Percentiles rank a stretch among this genome's conserved stretches.
phyloP scores from a whole-genome alignment of 1,140 invertebrate species.

The Hyles euphorbiae region DNA sequence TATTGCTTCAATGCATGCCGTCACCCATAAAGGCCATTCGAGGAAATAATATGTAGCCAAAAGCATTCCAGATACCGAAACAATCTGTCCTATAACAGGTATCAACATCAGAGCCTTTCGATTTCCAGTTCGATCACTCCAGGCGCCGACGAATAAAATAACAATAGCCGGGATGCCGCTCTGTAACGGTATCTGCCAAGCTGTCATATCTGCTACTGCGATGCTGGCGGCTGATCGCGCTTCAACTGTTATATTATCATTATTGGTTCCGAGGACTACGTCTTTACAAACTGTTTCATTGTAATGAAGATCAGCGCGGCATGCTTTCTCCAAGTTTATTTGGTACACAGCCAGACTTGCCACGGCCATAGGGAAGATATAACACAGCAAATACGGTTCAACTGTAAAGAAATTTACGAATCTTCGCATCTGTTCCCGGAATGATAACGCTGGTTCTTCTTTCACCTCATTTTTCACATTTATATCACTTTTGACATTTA shows the following conservation, averaged over 20 bases:
- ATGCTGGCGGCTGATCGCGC: constrained; percentile 64
- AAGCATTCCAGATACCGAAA: constrained; percentile 66
- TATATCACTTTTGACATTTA: constrained; percentile 1
- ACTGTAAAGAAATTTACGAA: constrained; percentile 61
- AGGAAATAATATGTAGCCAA: constrained; percentile 72
- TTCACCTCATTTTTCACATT: constrained; percentile 17
- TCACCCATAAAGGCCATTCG: constrained; percentile 73
- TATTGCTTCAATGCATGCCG: constrained; percentile 72
- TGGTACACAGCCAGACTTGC: constrained; percentile 74
- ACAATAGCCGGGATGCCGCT: constrained; percentile 76
- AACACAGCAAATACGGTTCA: constrained; percentile 76
- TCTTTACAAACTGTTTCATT: constrained; percentile 70
- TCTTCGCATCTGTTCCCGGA: neutral
- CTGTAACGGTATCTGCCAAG: constrained; percentile 74
- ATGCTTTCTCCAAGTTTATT: constrained; percentile 78
- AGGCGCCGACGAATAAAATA: constrained; percentile 78
- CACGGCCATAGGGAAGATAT: constrained; percentile 73
- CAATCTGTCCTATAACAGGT: constrained; percentile 75
- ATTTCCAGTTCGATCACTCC: constrained; percentile 78
- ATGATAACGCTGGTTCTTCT: constrained; percentile 14
- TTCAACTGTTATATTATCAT: constrained; percentile 30
- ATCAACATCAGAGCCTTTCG: constrained; percentile 77
- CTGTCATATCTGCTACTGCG: constrained; percentile 73
- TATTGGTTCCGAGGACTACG: constrained; percentile 54
- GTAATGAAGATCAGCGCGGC: constrained; percentile 75